A percentile compares a stretch with the other conserved stretches of the same genome.
Evolutionary conservation across 2,888 invertebrate genomes (phyloP).

Genomic region (Epiperipatus broadwayi): DNA sequence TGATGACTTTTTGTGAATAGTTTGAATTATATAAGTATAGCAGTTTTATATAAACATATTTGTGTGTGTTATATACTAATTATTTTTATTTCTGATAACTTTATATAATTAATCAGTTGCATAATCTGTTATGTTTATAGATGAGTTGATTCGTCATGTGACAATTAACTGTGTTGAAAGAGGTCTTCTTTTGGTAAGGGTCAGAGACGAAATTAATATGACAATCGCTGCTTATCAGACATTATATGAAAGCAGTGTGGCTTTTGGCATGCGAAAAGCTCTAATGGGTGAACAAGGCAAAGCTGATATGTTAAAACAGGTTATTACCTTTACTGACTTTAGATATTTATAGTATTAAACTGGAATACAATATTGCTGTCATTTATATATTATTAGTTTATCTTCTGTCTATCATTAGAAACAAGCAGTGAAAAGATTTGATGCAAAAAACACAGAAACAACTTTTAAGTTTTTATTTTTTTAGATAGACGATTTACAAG

Average conservation of each 20-base stretch:
- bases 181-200: conserved; percentile 70
- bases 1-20: too few species aligned
- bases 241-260: conserved; percentile 87
- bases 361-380: too few species aligned
- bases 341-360: too few species aligned
- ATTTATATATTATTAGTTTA: too few species aligned
- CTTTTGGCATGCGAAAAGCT: conserved; percentile 95
- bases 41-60: too few species aligned
- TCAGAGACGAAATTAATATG: conserved; percentile 87
- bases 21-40: too few species aligned
- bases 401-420: conserved; percentile 29
- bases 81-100: too few species aligned
- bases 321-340: too few species aligned
- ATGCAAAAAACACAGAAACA: background rate
- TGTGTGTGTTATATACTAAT: too few species aligned
- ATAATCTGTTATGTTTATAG: conserved; percentile 27
- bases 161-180: conserved; percentile 93
- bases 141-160: conserved; percentile 73
- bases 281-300: conserved; percentile 78
- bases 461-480: conserved; percentile 4
- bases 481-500: conserved; percentile 37
- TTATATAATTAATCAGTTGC: too few species aligned
- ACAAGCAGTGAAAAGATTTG: too few species aligned
- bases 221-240: conserved; percentile 92
- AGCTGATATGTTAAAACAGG: conserved; percentile 47